phyloP scores from a whole-genome alignment of 2,888 invertebrate genomes.

The Phytoseiulus persimilis region DNA sequence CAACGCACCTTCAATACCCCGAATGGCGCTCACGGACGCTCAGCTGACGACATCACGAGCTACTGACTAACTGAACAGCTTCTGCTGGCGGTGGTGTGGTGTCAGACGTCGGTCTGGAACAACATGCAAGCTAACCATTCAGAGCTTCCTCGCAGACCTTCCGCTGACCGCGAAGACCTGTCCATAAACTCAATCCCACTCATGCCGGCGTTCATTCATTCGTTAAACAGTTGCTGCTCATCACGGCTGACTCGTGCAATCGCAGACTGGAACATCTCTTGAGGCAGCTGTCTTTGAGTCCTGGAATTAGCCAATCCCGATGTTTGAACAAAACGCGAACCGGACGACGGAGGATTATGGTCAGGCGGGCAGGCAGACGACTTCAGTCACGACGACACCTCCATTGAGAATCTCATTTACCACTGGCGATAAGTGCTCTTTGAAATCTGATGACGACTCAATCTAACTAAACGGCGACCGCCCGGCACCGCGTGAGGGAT shows the following conservation, averaged over 20 bases:
- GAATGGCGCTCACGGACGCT: not conserved
- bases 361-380: not conserved
- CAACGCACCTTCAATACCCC: constrained; percentile 35
- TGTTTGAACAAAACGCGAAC: not conserved
- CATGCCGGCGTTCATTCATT: not conserved
- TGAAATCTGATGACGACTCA: not conserved
- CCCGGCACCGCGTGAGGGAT: no score
- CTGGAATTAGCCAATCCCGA: not conserved
- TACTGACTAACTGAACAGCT: constrained; percentile 5
- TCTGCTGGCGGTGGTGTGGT: not conserved
- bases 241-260: not conserved
- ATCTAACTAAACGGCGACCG: no score
- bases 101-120: not conserved
- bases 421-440: not conserved
- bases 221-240: not conserved
- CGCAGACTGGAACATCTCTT: not conserved
- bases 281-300: not conserved
- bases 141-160: not conserved
- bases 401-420: not conserved
- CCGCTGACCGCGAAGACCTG: not conserved
- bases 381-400: not conserved
- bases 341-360: not conserved
- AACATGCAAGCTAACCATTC: not conserved
- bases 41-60: not conserved
- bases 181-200: not conserved